phyloP scores from a whole-genome alignment of 2,797 vertebrate genomes.

The Falco peregrinus region DNA sequence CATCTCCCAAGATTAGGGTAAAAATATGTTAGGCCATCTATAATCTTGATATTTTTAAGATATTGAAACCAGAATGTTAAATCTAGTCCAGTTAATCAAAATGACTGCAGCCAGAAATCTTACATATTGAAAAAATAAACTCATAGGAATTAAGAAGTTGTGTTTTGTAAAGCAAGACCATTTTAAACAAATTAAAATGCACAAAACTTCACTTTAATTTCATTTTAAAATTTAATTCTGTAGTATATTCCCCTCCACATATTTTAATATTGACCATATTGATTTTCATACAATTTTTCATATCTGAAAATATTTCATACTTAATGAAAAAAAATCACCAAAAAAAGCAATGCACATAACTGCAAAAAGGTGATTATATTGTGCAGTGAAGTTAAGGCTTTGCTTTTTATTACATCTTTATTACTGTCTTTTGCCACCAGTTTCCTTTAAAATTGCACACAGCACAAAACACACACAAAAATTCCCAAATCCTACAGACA shows the following conservation, averaged over 20 bases:
- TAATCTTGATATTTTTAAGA: not conserved
- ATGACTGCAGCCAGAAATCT: not conserved
- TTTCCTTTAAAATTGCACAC: not conserved
- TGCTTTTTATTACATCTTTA: not conserved
- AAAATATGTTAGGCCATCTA: not conserved
- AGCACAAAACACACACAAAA: not conserved
- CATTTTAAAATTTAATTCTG: not conserved
- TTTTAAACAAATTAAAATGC: not conserved
- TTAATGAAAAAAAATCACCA: not conserved
- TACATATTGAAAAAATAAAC: not conserved
- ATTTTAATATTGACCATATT: not conserved
- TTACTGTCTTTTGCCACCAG: not conserved
- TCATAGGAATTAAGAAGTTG: not conserved
- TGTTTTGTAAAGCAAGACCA: not conserved
- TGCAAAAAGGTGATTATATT: not conserved
- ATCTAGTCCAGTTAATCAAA: not conserved
- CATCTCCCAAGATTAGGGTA: not conserved
- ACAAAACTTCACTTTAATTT: not conserved
- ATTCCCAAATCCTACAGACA: not conserved
- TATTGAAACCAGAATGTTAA: not conserved
- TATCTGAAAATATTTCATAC: not conserved
- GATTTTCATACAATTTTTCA: not conserved
- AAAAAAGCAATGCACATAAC: not conserved
- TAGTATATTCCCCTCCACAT: not conserved
- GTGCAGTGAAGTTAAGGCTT: not conserved